Evolutionary conservation across 2,113 vertebrate species (phyloP).

Genomic region (Kobus ellipsiprymnus): DNA sequence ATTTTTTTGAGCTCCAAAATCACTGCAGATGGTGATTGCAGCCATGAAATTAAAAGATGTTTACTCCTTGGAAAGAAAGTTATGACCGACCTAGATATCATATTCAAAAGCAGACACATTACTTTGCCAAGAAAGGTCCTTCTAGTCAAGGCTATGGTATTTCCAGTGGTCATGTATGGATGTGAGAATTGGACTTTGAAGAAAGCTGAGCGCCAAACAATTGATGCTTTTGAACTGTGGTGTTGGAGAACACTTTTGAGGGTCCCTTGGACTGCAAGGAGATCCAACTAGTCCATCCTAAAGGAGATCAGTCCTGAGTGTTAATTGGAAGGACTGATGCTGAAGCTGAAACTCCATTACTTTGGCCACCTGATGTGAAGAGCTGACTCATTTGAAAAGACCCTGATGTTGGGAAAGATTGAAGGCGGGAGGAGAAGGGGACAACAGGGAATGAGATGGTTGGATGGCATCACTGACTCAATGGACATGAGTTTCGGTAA

Average conservation of each 20-base stretch:
- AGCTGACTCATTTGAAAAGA: not conserved
- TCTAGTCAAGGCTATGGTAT: not conserved
- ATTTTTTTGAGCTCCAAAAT: not conserved
- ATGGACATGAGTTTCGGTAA: not conserved
- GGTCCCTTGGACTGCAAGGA: not conserved
- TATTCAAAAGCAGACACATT: not conserved
- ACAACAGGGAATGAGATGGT: not conserved
- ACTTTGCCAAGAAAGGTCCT: not conserved
- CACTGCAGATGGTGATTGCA: not conserved
- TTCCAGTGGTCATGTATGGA: not conserved
- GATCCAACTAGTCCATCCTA: not conserved
- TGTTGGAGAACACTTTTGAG: not conserved
- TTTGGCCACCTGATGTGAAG: not conserved
- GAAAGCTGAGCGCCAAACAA: rapidly evolving
- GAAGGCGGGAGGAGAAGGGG: not conserved
- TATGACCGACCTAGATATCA: not conserved
- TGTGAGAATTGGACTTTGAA: not conserved
- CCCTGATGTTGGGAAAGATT: not conserved
- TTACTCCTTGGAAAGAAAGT: not conserved
- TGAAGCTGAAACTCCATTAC: not conserved
- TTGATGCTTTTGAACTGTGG: not conserved
- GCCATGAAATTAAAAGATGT: not conserved
- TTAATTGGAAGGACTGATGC: not conserved
- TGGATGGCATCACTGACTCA: not conserved
- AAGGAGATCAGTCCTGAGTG: not conserved